Percentiles rank a stretch among this genome's conserved stretches.
These are phyloP conservation scores for Sigmodon hispidus DNA, from an alignment of 2,113 vertebrate genomes.

Conservation along the genomic window DNA sequence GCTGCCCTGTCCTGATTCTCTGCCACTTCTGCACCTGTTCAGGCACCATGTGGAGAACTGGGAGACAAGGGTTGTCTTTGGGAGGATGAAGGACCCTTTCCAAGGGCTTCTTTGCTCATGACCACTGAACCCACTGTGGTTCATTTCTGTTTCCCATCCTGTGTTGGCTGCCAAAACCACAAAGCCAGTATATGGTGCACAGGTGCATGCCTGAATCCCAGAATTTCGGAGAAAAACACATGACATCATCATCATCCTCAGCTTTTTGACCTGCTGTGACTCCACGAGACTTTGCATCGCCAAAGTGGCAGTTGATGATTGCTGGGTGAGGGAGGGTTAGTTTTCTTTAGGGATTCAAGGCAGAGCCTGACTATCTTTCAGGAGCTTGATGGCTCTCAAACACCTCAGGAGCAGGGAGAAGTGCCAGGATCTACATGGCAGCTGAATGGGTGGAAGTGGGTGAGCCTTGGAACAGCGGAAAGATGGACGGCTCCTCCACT, in stretches of 20 bases:
- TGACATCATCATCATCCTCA: neutral
- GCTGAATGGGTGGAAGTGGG: neutral
- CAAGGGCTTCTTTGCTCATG: neutral
- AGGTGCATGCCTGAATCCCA: neutral
- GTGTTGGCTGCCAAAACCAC: neutral
- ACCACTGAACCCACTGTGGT: rapidly evolving
- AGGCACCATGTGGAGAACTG: rapidly evolving
- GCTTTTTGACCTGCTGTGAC: neutral
- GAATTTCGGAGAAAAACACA: neutral
- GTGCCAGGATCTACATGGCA: neutral
- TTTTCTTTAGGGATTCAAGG: neutral
- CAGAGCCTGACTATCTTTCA: neutral
- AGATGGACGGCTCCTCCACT: neutral
- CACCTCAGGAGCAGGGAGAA: neutral
- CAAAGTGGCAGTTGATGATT: neutral
- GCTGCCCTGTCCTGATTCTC: neutral
- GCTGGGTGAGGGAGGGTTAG: neutral
- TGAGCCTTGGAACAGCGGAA: neutral
- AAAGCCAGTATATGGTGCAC: neutral
- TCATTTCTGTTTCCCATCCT: neutral
- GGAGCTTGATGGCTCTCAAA: neutral
- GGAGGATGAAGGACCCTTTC: rapidly evolving
- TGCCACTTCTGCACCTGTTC: too few species aligned
- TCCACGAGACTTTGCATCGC: neutral
- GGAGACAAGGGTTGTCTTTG: neutral